Base-by-base conservation (phyloP, 2,797 vertebrate species). In the Chelidonichthys spinosus region DNA sequence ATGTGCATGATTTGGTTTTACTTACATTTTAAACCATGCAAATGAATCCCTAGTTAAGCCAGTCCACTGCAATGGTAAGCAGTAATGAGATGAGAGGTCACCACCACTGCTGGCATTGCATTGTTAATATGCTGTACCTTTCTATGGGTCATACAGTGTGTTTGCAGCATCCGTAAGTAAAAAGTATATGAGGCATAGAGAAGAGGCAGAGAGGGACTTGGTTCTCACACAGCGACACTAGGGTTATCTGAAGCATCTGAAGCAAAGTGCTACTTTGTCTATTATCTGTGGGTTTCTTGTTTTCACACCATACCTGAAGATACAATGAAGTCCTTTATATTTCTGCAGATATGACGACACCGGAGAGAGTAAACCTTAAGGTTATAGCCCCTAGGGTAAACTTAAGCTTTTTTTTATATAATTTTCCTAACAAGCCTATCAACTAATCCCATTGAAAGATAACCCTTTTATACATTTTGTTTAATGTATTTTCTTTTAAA, bases 361-460 rank as follows among this genome's bases (percentile, higher is more conserved):
- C 89, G 96, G 95, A 94, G 96, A 95, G 73, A 94, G 90, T 94
- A 96, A 95, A 94, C 93, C 94, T 91, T 94, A 95, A 92, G 90
- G 93, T 93, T 96, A 93, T 95, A 95, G 91, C 90, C 91, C 81
- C 92, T 95, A 96, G 96, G 96, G 96, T 96, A 96, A 97, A 95
- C 76, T 70, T 87, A 77, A 83, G 69, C 69, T 87, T 87, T 71
- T 85, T 86, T 87, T 93, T 25, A 59, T 74, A 46, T 79, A 74
- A 84, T 74, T 88, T 87, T 86, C 83, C 89, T 90, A 93, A 87
- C 83, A 72, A 90, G 60, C 82, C 85, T 91, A 77, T 88, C 71
- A 83, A 92, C 86, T 92, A 95, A 95, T 89, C 85, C 87, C 85
- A 72, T 84, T 90, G 72, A 90, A 84, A 79, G 74, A 68, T 46